Conservation (phyloP, 2,113 vertebrate genomes). For the Corythornis madagascariensis region DNA sequence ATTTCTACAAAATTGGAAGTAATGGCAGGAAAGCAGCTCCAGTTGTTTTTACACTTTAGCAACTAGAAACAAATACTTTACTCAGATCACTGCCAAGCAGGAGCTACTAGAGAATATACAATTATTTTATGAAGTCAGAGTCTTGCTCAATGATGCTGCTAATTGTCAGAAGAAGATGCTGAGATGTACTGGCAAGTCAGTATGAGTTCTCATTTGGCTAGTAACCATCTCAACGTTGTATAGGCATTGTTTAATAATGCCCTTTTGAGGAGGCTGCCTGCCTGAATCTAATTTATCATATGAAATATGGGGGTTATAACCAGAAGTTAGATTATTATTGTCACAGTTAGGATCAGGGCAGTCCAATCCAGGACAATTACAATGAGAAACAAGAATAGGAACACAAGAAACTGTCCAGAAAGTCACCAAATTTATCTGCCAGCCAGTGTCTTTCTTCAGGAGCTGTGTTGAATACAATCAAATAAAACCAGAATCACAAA, state of each 20-base stretch:
- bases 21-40: not conserved
- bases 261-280: not conserved
- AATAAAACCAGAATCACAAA: not conserved
- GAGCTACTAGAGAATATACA: not conserved
- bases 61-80: not conserved
- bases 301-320: not conserved
- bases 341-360: too few relatives aligned
- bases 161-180: not conserved
- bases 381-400: not conserved
- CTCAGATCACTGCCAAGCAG: not conserved
- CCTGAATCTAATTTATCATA: not conserved
- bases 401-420: not conserved
- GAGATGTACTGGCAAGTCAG: not conserved
- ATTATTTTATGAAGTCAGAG: not conserved
- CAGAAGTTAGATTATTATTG: not conserved
- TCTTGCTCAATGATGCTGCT: not conserved
- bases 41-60: constrained; percentile 2
- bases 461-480: not conserved
- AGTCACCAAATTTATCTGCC: not conserved
- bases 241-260: not conserved
- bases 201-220: not conserved
- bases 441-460: not conserved
- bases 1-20: not conserved
- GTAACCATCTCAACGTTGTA: not conserved
- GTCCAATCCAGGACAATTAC: too few relatives aligned